Evolutionary conservation across 2,113 vertebrate genomes (phyloP).

Genomic region (Cercopithecus mona): DNA sequence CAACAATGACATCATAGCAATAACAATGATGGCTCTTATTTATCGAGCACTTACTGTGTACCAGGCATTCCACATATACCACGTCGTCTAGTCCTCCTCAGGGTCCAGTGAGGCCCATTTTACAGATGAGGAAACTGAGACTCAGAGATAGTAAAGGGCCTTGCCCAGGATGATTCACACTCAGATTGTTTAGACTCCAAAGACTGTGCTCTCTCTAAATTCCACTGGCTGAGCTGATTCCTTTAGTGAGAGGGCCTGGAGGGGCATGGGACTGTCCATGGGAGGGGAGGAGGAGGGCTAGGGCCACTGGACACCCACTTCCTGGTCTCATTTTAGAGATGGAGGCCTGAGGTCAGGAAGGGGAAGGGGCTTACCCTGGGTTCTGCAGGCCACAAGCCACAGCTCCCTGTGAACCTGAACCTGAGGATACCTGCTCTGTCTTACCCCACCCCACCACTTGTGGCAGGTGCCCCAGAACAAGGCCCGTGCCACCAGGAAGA

Average conservation of each 20-base stretch:
- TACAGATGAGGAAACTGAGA: background rate
- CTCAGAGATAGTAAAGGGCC: background rate
- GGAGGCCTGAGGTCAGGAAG: background rate
- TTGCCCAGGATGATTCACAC: background rate
- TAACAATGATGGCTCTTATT: background rate
- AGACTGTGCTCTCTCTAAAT: background rate
- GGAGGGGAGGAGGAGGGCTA: background rate
- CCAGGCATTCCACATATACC: background rate
- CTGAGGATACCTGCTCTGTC: background rate
- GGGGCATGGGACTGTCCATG: background rate
- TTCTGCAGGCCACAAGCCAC: background rate
- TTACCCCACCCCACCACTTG: background rate
- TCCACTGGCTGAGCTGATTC: background rate
- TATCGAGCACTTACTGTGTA: background rate
- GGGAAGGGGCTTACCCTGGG: background rate
- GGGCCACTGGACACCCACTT: background rate
- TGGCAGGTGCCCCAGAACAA: background rate
- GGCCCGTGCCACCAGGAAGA: background rate
- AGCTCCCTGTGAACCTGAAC: background rate
- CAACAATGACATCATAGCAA: background rate
- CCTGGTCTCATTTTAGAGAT: background rate
- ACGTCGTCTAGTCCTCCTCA: background rate
- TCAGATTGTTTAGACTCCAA: background rate
- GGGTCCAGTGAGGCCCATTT: background rate
- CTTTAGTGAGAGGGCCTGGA: background rate